Conservation (phyloP, 2,888 invertebrate species). For the Hydropsyche betteni region DNA sequence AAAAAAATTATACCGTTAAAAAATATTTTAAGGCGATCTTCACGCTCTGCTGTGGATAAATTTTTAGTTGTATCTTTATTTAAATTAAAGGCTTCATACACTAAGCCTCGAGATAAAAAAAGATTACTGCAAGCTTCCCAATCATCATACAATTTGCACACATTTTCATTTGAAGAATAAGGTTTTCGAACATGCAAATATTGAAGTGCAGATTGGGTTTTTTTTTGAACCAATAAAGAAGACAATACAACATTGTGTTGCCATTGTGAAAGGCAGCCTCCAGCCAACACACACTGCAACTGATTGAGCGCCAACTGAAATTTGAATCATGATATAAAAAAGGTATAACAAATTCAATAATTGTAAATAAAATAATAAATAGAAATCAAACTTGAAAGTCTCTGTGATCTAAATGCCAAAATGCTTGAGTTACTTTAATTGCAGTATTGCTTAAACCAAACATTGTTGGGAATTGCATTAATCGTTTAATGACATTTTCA, state of each 20-base stretch:
- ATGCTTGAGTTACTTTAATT: conserved; percentile 83
- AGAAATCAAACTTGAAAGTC: conserved; percentile 73
- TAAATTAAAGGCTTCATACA: conserved; percentile 73
- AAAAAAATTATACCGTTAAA: conserved; percentile 67
- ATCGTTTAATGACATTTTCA: conserved; percentile 72
- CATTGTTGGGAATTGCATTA: conserved; percentile 83
- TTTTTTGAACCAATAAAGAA: conserved; percentile 72
- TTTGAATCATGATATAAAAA: conserved; percentile 36
- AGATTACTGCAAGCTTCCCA: conserved; percentile 68
- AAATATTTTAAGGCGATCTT: conserved; percentile 68
- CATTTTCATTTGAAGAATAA: conserved; percentile 58
- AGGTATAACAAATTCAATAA: not conserved
- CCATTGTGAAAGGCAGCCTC: conserved; percentile 71
- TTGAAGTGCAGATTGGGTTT: conserved; percentile 74
- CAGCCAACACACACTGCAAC: conserved; percentile 70
- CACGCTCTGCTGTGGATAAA: conserved; percentile 58
- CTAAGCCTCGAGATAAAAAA: conserved; percentile 70
- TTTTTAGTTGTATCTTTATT: conserved; percentile 67
- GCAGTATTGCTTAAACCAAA: conserved; percentile 79
- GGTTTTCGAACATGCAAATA: conserved; percentile 73
- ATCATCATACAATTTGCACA: conserved; percentile 59
- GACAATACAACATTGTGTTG: conserved; percentile 77
- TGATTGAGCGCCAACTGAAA: conserved; percentile 72
- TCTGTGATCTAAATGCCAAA: conserved; percentile 90
- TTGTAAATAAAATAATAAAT: conserved; percentile 15